Percentiles rank a stretch among this genome's conserved stretches.
Conservation (phyloP, 1,140 invertebrate species). For the Neodiprion virginianus region DNA sequence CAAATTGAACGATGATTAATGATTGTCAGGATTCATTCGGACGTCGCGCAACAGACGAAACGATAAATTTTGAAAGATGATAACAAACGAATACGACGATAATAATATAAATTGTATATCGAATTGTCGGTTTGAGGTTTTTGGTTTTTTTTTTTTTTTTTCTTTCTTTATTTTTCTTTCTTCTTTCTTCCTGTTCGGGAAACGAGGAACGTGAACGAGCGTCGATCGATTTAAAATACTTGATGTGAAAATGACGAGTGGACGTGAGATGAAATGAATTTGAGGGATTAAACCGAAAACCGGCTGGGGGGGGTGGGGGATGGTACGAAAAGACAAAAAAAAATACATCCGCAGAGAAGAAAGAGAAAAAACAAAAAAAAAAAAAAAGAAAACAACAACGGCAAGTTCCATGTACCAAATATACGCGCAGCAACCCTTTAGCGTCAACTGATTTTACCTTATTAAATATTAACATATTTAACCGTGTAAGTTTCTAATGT, state of each 20-base stretch:
- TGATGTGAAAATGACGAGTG: not conserved
- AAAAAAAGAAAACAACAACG: not conserved
- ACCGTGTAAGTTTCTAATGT: not conserved
- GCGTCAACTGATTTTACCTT: constrained; percentile 6
- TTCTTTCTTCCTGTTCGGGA: not conserved
- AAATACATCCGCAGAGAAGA: not conserved
- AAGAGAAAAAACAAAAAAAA: not conserved
- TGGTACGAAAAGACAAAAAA: not conserved
- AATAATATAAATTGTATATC: no score
- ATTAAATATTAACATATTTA: constrained; percentile 5
- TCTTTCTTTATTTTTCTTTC: no score
- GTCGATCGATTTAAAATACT: not conserved
- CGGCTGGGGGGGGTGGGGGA: no score
- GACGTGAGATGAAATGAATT: not conserved
- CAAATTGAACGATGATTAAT: not conserved
- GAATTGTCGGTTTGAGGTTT: no score
- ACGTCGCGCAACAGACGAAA: not conserved
- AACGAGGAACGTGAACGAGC: not conserved
- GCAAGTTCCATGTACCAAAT: constrained; percentile 1
- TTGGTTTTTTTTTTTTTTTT: no score
- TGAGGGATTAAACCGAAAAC: not conserved
- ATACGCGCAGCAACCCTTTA: not conserved
- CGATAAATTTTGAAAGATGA: not conserved
- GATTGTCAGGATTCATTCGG: not conserved
- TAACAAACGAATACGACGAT: no score